Evolutionary conservation across 1,140 invertebrate genomes (phyloP).

Genomic region (Chironomus tepperi): DNA sequence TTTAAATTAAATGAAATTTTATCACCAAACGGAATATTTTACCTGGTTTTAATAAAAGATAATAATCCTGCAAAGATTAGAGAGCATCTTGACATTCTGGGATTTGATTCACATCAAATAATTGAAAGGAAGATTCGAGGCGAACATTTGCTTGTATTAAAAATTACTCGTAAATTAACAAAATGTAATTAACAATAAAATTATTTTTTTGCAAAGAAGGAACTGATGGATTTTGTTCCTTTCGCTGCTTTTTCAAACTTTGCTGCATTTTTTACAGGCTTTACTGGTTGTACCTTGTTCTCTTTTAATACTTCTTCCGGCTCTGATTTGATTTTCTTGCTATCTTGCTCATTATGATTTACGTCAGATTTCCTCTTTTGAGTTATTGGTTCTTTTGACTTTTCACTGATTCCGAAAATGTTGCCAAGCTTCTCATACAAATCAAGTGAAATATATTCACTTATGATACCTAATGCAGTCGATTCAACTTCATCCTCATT

Average conservation of each 20-base stretch:
- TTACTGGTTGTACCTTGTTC: conserved; percentile 37
- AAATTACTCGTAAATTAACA: conserved; percentile 34
- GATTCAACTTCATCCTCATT: not conserved
- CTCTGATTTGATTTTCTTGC: conserved; percentile 39
- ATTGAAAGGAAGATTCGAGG: conserved; percentile 52
- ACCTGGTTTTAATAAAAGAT: conserved; percentile 76
- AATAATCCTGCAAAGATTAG: conserved; percentile 72
- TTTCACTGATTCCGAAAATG: conserved; percentile 51
- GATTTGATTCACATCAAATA: conserved; percentile 53
- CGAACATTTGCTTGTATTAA: conserved; percentile 44
- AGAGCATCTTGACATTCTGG: conserved; percentile 46
- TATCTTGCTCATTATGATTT: conserved; percentile 31
- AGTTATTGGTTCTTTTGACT: conserved; percentile 41
- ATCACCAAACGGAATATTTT: conserved; percentile 63
- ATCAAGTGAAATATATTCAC: conserved; percentile 58
- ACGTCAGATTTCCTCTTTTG: conserved; percentile 50
- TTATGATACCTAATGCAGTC: conserved; percentile 53
- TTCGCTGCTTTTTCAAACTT: conserved; percentile 60
- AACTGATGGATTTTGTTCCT: conserved; percentile 63
- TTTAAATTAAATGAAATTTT: conserved; percentile 57
- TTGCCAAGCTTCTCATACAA: conserved; percentile 50
- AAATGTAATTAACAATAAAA: not conserved
- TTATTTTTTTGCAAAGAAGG: conserved; percentile 47
- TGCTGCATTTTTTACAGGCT: conserved; percentile 54
- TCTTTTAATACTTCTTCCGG: conserved; percentile 31